phyloP scores from a whole-genome alignment of 2,888 invertebrate genomes.

The Hirtodrosophila confusa region DNA sequence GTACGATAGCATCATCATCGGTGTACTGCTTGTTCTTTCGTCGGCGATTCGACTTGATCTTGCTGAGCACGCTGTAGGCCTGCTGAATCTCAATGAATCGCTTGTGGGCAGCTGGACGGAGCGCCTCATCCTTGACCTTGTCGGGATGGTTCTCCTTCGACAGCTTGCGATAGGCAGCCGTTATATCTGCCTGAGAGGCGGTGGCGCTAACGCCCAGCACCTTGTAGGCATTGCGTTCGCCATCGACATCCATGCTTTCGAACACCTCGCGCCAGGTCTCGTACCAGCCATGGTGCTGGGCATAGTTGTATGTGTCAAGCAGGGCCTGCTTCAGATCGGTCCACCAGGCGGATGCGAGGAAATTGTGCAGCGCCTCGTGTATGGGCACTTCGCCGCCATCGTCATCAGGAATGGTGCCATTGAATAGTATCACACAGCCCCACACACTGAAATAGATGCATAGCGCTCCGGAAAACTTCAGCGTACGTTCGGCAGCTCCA shows the following conservation, averaged over 20 bases:
- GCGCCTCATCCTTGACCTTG: constrained; percentile 90
- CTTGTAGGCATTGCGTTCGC: constrained; percentile 94
- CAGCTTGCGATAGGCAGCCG: constrained; percentile 91
- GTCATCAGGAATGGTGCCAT: constrained; percentile 92
- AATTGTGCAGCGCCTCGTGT: constrained; percentile 94
- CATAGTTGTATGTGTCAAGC: constrained; percentile 90
- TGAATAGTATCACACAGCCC: constrained; percentile 93
- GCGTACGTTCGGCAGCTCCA: constrained; percentile 85
- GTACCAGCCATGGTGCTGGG: constrained; percentile 93
- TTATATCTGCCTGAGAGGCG: constrained; percentile 94
- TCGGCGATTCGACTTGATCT: constrained; percentile 90
- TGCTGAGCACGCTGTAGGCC: constrained; percentile 95
- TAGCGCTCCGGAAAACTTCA: constrained; percentile 87
- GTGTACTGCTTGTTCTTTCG: constrained; percentile 89
- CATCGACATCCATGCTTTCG: constrained; percentile 94
- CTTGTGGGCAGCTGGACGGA: constrained; percentile 90
- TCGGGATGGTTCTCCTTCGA: constrained; percentile 96
- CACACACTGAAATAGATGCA: constrained; percentile 90
- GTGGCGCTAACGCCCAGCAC: constrained; percentile 91
- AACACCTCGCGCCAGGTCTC: constrained; percentile 94
- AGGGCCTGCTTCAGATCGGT: constrained; percentile 91
- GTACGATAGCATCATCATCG: constrained; percentile 83
- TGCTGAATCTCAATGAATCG: constrained; percentile 96
- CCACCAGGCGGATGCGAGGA: constrained; percentile 96
- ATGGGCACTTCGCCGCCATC: constrained; percentile 94